Conservation (phyloP, 2,888 invertebrate species). For the Elegia similella region DNA sequence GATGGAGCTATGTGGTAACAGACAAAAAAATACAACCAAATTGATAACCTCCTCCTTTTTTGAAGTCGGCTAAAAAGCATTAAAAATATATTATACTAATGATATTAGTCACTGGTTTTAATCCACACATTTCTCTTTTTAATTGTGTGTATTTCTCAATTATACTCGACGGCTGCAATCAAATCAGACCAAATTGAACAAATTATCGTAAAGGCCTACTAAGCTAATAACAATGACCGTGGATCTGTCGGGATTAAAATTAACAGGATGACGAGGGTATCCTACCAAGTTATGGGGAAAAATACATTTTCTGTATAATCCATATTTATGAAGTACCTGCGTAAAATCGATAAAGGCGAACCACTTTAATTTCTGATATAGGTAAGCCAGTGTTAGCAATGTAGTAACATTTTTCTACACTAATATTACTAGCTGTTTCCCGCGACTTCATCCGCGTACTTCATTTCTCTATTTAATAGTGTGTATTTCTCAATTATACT, state of each 20-base stretch:
- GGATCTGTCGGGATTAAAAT: constrained; percentile 2
- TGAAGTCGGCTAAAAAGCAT: too few species aligned
- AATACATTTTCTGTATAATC: not conserved
- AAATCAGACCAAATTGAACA: constrained; percentile 1
- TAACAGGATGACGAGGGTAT: constrained; percentile 3
- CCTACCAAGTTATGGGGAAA: not conserved
- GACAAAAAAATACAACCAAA: too few species aligned
- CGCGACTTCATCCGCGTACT: too few species aligned
- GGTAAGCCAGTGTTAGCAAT: not conserved
- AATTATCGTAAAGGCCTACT: not conserved
- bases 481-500: not conserved
- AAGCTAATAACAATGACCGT: not conserved
- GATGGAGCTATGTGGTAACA: too few species aligned
- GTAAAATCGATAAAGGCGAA: too few species aligned
- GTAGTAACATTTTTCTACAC: too few species aligned
- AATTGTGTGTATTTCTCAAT: not conserved
- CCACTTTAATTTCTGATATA: not conserved
- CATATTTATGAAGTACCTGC: too few species aligned
- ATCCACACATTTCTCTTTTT: not conserved
- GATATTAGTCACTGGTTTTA: not conserved
- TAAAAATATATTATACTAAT: too few species aligned
- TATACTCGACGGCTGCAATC: not conserved
- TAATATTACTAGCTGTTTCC: too few species aligned
- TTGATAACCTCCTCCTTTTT: too few species aligned
- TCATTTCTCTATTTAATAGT: not conserved